Conservation (phyloP, 2,797 vertebrate genomes). For the Micropoecilia bifurca region DNA sequence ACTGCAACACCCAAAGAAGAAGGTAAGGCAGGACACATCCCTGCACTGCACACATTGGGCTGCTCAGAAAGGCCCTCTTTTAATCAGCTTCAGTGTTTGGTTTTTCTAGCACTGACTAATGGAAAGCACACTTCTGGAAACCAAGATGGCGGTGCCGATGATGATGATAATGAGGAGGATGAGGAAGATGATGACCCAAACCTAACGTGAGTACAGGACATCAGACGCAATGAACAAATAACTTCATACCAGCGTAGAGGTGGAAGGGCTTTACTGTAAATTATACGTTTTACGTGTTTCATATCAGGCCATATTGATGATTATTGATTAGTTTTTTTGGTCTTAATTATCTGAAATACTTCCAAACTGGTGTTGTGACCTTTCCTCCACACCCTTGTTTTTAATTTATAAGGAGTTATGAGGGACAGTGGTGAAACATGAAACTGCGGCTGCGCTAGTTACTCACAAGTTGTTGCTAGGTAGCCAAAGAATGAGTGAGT, state of each 20-base stretch:
- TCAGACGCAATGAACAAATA: neutral
- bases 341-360: too few relatives aligned
- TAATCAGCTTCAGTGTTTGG: slow-evolving; percentile 25
- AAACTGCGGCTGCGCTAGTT: too few relatives aligned
- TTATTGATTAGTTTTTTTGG: too few relatives aligned
- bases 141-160: slow-evolving; percentile 38
- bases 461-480: too few relatives aligned
- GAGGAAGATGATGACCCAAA: slow-evolving; percentile 59
- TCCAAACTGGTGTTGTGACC: too few relatives aligned
- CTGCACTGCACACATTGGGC: neutral
- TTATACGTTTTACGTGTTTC: too few relatives aligned
- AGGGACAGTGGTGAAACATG: too few relatives aligned
- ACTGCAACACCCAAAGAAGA: slow-evolving; percentile 74
- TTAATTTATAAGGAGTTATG: too few relatives aligned
- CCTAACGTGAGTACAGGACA: slow-evolving; percentile 66
- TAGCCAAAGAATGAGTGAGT: too few relatives aligned
- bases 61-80: neutral
- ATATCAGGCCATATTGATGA: too few relatives aligned
- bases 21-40: slow-evolving; percentile 72
- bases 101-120: slow-evolving; percentile 85
- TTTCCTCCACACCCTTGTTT: too few relatives aligned
- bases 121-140: slow-evolving; percentile 85
- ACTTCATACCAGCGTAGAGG: neutral
- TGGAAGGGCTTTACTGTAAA: neutral
- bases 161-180: neutral